Evolutionary conservation across 1,140 invertebrate species (phyloP), one percentile per base, ranked within the genome.

Genomic region (Phortica variegata): DNA sequence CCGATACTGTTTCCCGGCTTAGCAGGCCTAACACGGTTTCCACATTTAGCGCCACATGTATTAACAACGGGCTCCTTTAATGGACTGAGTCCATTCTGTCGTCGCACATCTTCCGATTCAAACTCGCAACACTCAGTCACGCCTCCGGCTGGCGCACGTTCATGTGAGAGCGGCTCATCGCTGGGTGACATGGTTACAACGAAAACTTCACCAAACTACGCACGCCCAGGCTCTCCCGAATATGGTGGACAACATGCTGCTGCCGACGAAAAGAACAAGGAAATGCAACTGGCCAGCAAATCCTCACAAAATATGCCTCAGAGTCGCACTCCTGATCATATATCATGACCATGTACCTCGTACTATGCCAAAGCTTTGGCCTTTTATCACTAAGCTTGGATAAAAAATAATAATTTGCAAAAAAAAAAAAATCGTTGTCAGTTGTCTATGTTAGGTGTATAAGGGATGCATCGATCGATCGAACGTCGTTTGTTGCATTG

Each of bases 1-100:
- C 76, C 80, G 12, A 45, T 81, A 36, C 72, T 83, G 12, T 78
- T 81, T 32, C 77, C 77, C 13, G 78, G 79, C 2, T 58, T 83
- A 26, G 75, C 77, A 3, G 77, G 78, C 12, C 72, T 82, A 36
- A 59, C 77, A 7, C 68, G 68, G 3, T 78, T 78, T 41, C 71
- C 62, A 2, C 61, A 59, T 33, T 47, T 75, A 20, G 58, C 71
- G 46, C 58, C 73, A 12, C 68, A 74, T 40, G 52, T 73, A 48
- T 51, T 75, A 45, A 47, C 65, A 42, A 50, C 51, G 3, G 40
- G 53, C 13, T 45, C 61, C 10, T 54, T 54, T 13, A 74, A 65
- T 54, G 73, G 72, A 4, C 75, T 79, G 41, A 51, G 51, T 18
- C 76, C 54, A 53, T 76, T 49, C 52, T 71, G 52, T 48, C 62